phyloP scores from a whole-genome alignment of 2,888 invertebrate genomes.

The Caradrina clavipalpis region DNA sequence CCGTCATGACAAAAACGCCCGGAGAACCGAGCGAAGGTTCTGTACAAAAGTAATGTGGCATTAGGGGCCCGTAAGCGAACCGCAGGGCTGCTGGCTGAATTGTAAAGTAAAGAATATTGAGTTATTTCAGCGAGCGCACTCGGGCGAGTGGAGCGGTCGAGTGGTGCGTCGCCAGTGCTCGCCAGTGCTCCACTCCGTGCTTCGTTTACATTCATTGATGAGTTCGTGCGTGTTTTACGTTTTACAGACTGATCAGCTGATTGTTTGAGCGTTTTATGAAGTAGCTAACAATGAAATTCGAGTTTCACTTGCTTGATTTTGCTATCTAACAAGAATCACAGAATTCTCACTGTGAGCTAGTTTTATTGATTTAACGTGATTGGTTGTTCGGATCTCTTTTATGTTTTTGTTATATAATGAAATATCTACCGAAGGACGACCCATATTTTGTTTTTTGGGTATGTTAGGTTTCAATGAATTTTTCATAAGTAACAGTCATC shows the following conservation, averaged over 20 bases:
- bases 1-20: constrained; percentile 71
- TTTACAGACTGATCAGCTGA: constrained; percentile 40
- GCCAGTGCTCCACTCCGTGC: constrained; percentile 36
- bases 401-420: neutral
- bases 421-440: too few species aligned
- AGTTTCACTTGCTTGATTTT: constrained; percentile 26
- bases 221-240: constrained; percentile 46
- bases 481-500: constrained; percentile 3
- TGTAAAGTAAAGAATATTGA: constrained; percentile 58
- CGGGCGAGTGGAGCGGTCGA: constrained; percentile 33
- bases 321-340: constrained; percentile 4
- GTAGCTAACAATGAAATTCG: constrained; percentile 14
- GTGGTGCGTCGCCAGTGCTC: constrained; percentile 22
- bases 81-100: constrained; percentile 58
- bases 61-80: constrained; percentile 64
- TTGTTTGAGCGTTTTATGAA: constrained; percentile 37
- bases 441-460: too few species aligned
- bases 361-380: constrained; percentile 36
- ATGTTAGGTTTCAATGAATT: constrained; percentile 7
- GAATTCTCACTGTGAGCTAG: constrained; percentile 12
- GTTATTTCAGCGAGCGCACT: constrained; percentile 46
- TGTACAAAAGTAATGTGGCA: constrained; percentile 70
- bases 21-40: constrained; percentile 67
- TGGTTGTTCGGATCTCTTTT: constrained; percentile 6
- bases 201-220: constrained; percentile 52